Percentiles rank a stretch among this genome's conserved stretches.
Conservation (phyloP, 2,888 invertebrate species). For the Phyto melanocephala region DNA sequence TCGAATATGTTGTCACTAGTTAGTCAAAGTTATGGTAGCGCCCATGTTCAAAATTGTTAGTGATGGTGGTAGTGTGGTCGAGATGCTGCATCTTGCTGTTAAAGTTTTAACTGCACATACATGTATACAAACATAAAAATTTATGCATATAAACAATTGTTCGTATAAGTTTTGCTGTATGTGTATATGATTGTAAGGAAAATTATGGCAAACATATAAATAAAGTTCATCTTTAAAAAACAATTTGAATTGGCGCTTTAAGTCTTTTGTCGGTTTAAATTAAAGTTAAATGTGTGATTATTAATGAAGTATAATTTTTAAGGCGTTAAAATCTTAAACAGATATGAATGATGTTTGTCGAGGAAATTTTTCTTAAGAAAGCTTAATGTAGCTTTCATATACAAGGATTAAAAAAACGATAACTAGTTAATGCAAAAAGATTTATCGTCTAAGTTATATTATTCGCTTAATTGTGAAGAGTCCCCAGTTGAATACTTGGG, state of each 20-base stretch:
- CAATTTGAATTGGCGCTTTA: constrained; percentile 57
- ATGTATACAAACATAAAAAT: not conserved
- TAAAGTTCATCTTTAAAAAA: constrained; percentile 12
- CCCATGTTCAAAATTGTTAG: constrained; percentile 33
- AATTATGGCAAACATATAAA: constrained; percentile 1
- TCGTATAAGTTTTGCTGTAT: not conserved
- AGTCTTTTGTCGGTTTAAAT: constrained; percentile 64
- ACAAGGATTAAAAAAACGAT: too few relatives aligned
- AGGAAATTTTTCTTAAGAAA: too few relatives aligned
- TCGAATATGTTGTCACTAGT: constrained; percentile 44
- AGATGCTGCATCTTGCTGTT: constrained; percentile 29
- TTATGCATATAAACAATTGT: too few relatives aligned
- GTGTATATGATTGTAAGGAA: constrained; percentile 25
- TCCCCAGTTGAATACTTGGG: too few relatives aligned
- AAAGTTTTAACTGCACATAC: constrained; percentile 1
- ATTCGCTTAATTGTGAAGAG: too few relatives aligned
- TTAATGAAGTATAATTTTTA: constrained; percentile 38
- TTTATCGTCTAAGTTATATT: too few relatives aligned
- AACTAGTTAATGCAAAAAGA: too few relatives aligned
- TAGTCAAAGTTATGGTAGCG: constrained; percentile 42
- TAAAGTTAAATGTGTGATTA: constrained; percentile 63
- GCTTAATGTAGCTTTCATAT: too few relatives aligned
- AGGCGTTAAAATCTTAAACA: constrained; percentile 44
- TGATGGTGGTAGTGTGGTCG: constrained; percentile 11
- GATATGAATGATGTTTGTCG: too few relatives aligned